Percentiles rank a stretch among this genome's conserved stretches.
Conservation (phyloP, 2,113 vertebrate genomes). For the Caretta caretta region DNA sequence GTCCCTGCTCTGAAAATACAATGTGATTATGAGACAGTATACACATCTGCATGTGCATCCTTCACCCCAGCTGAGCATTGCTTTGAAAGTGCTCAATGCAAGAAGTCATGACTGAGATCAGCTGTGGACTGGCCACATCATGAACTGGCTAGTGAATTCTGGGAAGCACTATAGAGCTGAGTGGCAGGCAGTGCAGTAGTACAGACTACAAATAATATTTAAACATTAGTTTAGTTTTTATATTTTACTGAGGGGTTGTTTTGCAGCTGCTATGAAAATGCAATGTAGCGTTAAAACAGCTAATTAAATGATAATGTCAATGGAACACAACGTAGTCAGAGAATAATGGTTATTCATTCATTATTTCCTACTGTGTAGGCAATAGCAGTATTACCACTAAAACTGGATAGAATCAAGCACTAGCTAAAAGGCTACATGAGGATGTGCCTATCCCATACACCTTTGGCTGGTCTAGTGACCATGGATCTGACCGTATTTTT, state of each 20-base stretch:
- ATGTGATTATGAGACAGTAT: neutral
- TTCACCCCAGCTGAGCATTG: neutral
- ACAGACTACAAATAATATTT: neutral
- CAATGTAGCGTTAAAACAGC: neutral
- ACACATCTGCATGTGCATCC: neutral
- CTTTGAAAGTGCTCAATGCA: neutral
- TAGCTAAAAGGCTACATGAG: neutral
- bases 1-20: neutral
- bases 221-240: neutral
- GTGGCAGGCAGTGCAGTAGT: neutral
- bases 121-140: neutral
- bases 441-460: neutral
- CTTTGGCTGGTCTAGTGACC: neutral
- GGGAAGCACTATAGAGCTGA: neutral
- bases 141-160: neutral
- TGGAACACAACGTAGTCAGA: neutral
- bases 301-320: rapidly evolving
- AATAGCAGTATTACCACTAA: neutral
- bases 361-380: neutral
- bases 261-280: neutral
- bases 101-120: neutral
- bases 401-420: neutral
- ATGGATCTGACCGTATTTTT: neutral
- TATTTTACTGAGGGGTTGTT: neutral
- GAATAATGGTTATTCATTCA: neutral